Base-by-base conservation (phyloP, 2,797 vertebrate genomes). In the Acanthurus tractus region DNA sequence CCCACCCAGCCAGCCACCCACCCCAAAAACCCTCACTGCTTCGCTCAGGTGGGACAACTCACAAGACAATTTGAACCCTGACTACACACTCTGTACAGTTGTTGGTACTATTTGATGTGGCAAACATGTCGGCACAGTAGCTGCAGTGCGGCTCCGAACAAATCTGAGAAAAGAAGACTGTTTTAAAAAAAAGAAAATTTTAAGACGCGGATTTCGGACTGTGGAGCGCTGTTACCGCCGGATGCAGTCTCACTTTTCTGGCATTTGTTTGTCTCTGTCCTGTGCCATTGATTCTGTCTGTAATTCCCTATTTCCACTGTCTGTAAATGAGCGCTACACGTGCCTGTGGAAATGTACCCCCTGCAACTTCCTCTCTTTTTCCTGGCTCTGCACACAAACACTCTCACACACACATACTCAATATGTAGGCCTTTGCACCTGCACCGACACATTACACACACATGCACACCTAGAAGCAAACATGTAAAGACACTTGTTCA, bases 261-360 rank as follows among this genome's bases (percentile, higher is more conserved):
- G 83, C 84, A 79, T 86, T 59, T 14, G 77, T 89, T 86, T 89
- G 85, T 91, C 87, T 88, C 85, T 63, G 86, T 90, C 81, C 74
- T 79, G 83, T 90, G 87, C 88, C 91, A 92, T 88, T 68, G 73
- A 78, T 63, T 77, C 83, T 79, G 81, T 89, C 87, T 82, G 86
- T 87, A 77, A 81, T 84, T 84, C 77, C 78, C 70, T 63, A 55
- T 86, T 87, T 86, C 83, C 86, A 86, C 89, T 81, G 84, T 89
- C 86, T 87, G 86, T 93, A 88, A 92, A 88, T 86, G 83, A 92
- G 81, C 64, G 84, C 84, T 89, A 92, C 83, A 90, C 70, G 72
- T 89, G 88, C 87, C 92, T 92, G 93, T 92, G 90, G 89, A 89
- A 92, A 89, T 86, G 78, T 84, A 86, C 87, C 82, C 89, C 87